These are phyloP conservation scores for Meganola albula DNA, from an alignment of 2,888 invertebrate genomes.

Conservation along the genomic window DNA sequence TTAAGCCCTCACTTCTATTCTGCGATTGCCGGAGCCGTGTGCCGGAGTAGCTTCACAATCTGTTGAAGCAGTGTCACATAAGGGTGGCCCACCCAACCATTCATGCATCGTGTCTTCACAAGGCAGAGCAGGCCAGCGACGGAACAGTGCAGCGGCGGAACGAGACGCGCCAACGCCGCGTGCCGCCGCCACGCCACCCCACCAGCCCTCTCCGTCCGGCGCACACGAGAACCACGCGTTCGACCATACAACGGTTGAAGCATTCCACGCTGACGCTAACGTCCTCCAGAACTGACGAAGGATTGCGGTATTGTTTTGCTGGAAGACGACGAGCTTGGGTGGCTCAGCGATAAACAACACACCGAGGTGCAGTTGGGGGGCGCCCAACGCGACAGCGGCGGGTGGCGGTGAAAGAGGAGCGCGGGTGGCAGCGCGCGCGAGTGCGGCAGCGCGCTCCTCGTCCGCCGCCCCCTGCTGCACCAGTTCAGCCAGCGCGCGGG, in stretches of 20 bases:
- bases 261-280: slow-evolving; percentile 70
- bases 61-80: slow-evolving; percentile 55
- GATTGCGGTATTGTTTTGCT: slow-evolving; percentile 68
- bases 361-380: slow-evolving; percentile 70
- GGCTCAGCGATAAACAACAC: slow-evolving; percentile 65
- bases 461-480: slow-evolving; percentile 62
- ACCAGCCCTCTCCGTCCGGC: slow-evolving; percentile 51
- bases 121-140: slow-evolving; percentile 81
- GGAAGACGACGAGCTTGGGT: slow-evolving; percentile 58
- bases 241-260: slow-evolving; percentile 63
- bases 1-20: slow-evolving; percentile 47
- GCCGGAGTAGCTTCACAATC: slow-evolving; percentile 56
- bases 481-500: slow-evolving; percentile 65
- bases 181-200: slow-evolving; percentile 69
- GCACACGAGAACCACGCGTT: slow-evolving; percentile 71
- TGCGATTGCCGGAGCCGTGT: slow-evolving; percentile 36
- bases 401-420: slow-evolving; percentile 58
- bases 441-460: slow-evolving; percentile 56
- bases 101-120: slow-evolving; percentile 84
- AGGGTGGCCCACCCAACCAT: slow-evolving; percentile 79
- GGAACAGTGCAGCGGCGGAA: slow-evolving; percentile 80
- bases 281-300: slow-evolving; percentile 77
- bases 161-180: slow-evolving; percentile 57
- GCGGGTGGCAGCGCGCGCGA: slow-evolving; percentile 64
- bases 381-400: slow-evolving; percentile 67